Base-by-base conservation (phyloP, 2,113 vertebrate genomes). In the Gallinago undulata region DNA sequence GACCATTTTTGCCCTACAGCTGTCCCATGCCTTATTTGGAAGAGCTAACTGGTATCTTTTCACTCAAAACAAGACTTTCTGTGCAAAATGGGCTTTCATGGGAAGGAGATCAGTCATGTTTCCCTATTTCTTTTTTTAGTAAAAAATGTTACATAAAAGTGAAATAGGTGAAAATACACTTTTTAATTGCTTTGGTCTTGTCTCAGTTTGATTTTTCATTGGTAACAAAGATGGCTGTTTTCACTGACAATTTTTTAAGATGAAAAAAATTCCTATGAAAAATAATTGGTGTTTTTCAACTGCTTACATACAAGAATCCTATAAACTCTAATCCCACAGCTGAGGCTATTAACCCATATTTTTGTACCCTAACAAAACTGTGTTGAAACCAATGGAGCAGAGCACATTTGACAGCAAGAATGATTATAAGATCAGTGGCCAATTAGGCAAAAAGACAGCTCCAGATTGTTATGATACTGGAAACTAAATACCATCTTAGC, bases 401-500 rank as follows among this genome's bases (percentile, higher is more conserved):
- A 92, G 63, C 50, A 79, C 3, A 0, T 90, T 10, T 89, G 89
- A 89, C 86, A 92, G 76, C 39, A 82, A 82, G 86, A 89, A 90
- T 75, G 53, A 90, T 89, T 95, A 66, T 68, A 82, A 92, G 80
- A 96, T 91, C 89, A 95, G 94, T 81, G 55, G 62, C 86, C 84
- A 95, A 91, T 93, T 95, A 97, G 69, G 94, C 80, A 95, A 94
- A 93, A 93, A 93, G 66, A 84, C 79, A 90, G 66, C 69, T 92
- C 69, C 92, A 78, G 86, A 92, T 28, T 82, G 30, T 81, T 90
- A 93, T 41, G 67, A 88, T 93, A 60, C 45, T 81, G 60, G 69
- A 60, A 93, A 68, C 60, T 75, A 77, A 92, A n/a, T 60, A 63
- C 11, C 76, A 21, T 90, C 76, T 92, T 84, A 84, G 67, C 57